phyloP scores from a whole-genome alignment of 2,888 invertebrate genomes.

The Harmothoe impar region DNA sequence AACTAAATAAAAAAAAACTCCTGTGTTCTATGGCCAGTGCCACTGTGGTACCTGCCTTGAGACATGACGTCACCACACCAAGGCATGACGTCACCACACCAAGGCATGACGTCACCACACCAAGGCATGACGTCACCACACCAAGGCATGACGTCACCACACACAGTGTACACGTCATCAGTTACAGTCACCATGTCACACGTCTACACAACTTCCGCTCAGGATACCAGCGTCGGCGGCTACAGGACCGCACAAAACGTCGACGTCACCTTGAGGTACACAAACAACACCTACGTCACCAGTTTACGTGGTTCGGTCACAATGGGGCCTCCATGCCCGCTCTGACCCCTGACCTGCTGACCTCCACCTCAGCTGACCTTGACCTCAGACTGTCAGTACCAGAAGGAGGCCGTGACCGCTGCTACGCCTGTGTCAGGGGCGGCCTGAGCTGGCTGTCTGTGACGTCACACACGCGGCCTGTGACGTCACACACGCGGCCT shows the following conservation, averaged over 20 bases:
- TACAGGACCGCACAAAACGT: not conserved
- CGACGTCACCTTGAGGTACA: not conserved
- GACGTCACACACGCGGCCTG: not conserved
- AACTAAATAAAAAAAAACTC: too few species aligned
- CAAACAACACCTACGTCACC: not conserved
- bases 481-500: too few species aligned
- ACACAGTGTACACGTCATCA: not conserved
- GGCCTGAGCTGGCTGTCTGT: not conserved
- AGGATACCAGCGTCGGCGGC: not conserved
- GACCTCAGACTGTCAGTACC: not conserved
- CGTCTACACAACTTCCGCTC: not conserved
- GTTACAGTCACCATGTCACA: not conserved
- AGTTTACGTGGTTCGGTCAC: slow-evolving; percentile 24
- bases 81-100: too few species aligned
- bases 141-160: not conserved
- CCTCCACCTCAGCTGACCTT: not conserved
- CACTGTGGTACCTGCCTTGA: too few species aligned
- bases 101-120: too few species aligned
- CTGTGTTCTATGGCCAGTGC: too few species aligned
- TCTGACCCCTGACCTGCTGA: not conserved
- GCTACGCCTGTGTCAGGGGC: slow-evolving; percentile 6
- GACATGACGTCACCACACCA: too few species aligned
- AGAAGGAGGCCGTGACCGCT: not conserved
- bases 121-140: too few species aligned
- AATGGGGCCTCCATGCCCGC: not conserved